Percentiles rank a stretch among this genome's conserved stretches.
These are phyloP conservation scores for Cyphomyrus plagiostoma DNA, from an alignment of 2,113 vertebrate species.

Conservation along the genomic window DNA sequence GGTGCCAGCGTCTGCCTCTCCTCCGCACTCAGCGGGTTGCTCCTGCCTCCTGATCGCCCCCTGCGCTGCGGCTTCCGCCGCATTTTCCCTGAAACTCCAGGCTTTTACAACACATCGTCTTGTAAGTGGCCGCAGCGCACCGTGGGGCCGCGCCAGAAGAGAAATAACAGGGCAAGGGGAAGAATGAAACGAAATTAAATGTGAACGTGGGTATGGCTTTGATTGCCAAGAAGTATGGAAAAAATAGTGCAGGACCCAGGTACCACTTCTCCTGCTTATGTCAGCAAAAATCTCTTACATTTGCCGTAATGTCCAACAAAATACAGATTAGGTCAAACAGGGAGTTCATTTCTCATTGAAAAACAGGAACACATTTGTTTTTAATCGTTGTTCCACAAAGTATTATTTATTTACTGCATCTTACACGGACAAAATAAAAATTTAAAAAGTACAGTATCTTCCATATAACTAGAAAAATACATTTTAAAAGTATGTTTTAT, in stretches of 20 bases:
- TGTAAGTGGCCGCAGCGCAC: not conserved
- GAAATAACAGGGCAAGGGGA: constrained; percentile 25
- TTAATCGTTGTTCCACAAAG: not conserved
- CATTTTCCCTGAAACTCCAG: not conserved
- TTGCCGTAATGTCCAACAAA: not conserved
- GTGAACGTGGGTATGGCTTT: constrained; percentile 25
- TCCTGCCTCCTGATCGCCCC: not conserved
- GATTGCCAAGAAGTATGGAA: constrained; percentile 23
- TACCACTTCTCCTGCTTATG: not conserved
- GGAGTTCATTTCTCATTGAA: not conserved
- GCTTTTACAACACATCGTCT: not conserved
- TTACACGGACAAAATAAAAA: not conserved
- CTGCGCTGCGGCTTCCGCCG: not conserved
- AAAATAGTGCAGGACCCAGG: constrained; percentile 19
- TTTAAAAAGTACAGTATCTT: not conserved
- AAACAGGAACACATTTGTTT: not conserved
- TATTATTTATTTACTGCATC: not conserved
- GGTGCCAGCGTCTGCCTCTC: not conserved
- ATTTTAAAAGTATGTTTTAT: not conserved
- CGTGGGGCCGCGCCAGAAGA: not conserved
- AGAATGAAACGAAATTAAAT: constrained; percentile 30
- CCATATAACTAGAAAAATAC: not conserved
- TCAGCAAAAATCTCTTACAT: not conserved
- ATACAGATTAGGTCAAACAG: not conserved
- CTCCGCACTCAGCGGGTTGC: not conserved